phyloP scores from a whole-genome alignment of 1,140 invertebrate species.

The Charaxes varanes region DNA sequence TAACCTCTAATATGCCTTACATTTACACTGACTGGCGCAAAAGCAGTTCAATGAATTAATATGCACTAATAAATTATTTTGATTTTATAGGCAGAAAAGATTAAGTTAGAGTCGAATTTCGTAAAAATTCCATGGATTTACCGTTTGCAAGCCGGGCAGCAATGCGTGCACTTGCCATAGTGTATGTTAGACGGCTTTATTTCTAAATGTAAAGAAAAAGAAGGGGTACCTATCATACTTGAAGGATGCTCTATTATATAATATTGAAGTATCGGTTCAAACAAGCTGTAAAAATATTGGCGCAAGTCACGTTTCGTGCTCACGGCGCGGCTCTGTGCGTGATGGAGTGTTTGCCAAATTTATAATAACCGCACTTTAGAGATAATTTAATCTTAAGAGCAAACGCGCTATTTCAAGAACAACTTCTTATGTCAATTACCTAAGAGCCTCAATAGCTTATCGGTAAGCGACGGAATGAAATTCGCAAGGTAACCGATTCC shows the following conservation, averaged over 20 bases:
- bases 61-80: no score
- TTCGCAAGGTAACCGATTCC: no score
- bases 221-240: background rate
- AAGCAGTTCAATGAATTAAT: background rate
- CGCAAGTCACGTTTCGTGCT: constrained; percentile 11
- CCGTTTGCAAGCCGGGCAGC: no score
- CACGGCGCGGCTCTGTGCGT: constrained; percentile 7
- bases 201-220: background rate
- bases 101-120: no score
- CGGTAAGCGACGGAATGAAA: no score
- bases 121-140: no score
- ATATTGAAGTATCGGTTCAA: background rate
- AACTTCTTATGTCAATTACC: no score
- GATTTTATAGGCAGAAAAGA: no score
- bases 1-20: constrained; percentile 4
- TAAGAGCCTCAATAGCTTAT: no score
- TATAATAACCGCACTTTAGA: constrained; percentile 11
- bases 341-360: constrained; percentile 15
- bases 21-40: constrained; percentile 7
- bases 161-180: no score
- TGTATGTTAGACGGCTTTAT: no score
- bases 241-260: background rate
- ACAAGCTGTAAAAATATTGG: constrained; percentile 1
- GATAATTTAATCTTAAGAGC: constrained; percentile 7
- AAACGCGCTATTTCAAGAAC: no score